Evolutionary conservation across 2,888 invertebrate genomes (phyloP).

Genomic region (Heteromyza rotundicornis): DNA sequence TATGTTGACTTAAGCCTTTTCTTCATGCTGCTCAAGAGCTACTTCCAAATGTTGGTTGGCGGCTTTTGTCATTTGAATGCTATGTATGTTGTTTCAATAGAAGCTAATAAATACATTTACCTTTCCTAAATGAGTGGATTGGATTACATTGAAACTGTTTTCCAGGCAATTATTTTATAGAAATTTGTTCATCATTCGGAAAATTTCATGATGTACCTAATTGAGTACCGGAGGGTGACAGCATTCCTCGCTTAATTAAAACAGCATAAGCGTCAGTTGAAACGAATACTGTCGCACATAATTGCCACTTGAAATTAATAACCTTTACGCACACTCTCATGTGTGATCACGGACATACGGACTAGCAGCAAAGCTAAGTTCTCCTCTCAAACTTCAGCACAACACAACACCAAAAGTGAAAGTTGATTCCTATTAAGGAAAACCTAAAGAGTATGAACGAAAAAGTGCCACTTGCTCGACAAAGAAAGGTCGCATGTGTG

Average conservation of each 20-base stretch:
- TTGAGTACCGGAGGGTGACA: neutral
- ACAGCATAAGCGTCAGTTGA: neutral
- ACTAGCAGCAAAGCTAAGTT: neutral
- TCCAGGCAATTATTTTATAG: no score
- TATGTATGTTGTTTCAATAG: no score
- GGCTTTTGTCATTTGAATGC: no score
- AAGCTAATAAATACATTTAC: no score
- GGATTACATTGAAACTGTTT: no score
- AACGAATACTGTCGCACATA: constrained; percentile 42
- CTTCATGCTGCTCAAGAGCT: no score
- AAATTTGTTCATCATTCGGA: no score
- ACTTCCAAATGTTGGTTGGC: no score
- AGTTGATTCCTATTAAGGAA: constrained; percentile 10
- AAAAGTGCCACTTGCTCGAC: neutral
- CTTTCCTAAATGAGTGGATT: no score
- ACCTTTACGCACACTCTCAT: neutral
- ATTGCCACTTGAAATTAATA: constrained; percentile 48
- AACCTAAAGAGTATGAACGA: neutral
- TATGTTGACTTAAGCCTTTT: no score
- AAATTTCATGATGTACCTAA: neutral
- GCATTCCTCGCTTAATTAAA: constrained; percentile 6
- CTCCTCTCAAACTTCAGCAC: neutral
- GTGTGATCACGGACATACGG: neutral
- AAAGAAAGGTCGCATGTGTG: neutral
- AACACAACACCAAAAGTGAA: constrained; percentile 13